Evolutionary conservation across 1,140 invertebrate genomes (phyloP).

Genomic region (Lordiphosa collinella): DNA sequence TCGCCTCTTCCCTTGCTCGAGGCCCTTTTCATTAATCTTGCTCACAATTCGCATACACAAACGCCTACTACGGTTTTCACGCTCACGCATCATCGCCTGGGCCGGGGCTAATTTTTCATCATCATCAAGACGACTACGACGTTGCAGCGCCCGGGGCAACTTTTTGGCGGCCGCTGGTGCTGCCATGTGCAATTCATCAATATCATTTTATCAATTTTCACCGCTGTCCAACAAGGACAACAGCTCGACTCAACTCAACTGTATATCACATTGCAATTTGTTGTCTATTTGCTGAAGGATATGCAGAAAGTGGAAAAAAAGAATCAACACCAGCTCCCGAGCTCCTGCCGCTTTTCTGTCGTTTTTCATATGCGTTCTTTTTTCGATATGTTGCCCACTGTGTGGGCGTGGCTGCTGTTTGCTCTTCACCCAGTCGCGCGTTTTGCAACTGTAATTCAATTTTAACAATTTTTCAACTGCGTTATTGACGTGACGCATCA

Average conservation of each 20-base stretch:
- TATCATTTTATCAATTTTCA: constrained; percentile 79
- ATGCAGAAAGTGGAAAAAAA: constrained; percentile 48
- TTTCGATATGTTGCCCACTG: background rate
- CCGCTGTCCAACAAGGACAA: constrained; percentile 62
- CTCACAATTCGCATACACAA: constrained; percentile 42
- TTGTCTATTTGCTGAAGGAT: constrained; percentile 78
- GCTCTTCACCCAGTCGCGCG: constrained; percentile 66
- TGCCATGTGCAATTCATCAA: constrained; percentile 78
- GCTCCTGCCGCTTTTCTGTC: constrained; percentile 22
- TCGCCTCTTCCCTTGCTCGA: background rate
- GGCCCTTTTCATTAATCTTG: constrained; percentile 65
- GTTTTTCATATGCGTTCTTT: constrained; percentile 58
- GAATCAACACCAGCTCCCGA: background rate
- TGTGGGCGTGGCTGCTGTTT: constrained; percentile 50
- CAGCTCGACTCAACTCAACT: constrained; percentile 60
- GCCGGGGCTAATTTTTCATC: constrained; percentile 69
- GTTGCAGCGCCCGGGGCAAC: constrained; percentile 31
- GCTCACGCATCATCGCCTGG: constrained; percentile 42
- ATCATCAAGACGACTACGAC: constrained; percentile 58
- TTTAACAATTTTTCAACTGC: constrained; percentile 80
- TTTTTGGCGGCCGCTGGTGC: constrained; percentile 21
- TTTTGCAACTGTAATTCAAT: constrained; percentile 79
- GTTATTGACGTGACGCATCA: constrained; percentile 78
- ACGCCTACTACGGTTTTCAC: constrained; percentile 40
- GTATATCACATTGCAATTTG: constrained; percentile 77